Conservation (phyloP, 1,140 invertebrate species). For the Harlomillsia oculata region DNA sequence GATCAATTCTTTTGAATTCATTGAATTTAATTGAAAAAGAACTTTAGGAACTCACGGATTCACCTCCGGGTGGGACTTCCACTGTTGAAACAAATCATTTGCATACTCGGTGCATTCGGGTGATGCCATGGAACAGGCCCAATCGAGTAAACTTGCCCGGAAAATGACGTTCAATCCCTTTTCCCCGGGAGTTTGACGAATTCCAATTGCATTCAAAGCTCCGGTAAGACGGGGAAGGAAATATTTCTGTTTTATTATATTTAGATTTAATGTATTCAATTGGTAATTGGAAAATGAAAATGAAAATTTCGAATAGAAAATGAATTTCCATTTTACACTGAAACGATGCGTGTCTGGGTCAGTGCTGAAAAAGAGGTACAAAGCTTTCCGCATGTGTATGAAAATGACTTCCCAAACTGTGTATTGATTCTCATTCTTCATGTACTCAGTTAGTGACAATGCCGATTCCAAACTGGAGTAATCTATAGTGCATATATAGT, state of each 20-base stretch:
- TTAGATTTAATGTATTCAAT: not conserved
- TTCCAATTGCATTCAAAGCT: not conserved
- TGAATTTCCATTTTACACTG: not conserved
- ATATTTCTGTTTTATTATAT: not conserved
- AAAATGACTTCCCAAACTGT: not conserved
- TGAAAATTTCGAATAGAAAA: not conserved
- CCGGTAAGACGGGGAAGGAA: not conserved
- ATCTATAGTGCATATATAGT: not conserved
- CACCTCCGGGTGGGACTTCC: not conserved
- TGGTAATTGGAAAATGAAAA: not conserved
- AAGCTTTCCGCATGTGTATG: not conserved
- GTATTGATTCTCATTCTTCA: too few relatives aligned
- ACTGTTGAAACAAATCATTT: not conserved
- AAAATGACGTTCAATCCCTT: not conserved
- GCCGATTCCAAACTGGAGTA: not conserved
- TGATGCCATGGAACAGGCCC: not conserved
- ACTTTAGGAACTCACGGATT: not conserved
- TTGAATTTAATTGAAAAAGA: not conserved
- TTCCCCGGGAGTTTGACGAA: not conserved
- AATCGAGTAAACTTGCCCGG: not conserved
- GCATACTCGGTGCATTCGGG: not conserved
- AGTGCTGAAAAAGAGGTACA: not conserved
- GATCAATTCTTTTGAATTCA: not conserved
- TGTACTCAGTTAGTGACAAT: too few relatives aligned
- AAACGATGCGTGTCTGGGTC: not conserved